Evolutionary conservation across 2,888 invertebrate species (phyloP).

Genomic region (Neoaliturus tenellus): DNA sequence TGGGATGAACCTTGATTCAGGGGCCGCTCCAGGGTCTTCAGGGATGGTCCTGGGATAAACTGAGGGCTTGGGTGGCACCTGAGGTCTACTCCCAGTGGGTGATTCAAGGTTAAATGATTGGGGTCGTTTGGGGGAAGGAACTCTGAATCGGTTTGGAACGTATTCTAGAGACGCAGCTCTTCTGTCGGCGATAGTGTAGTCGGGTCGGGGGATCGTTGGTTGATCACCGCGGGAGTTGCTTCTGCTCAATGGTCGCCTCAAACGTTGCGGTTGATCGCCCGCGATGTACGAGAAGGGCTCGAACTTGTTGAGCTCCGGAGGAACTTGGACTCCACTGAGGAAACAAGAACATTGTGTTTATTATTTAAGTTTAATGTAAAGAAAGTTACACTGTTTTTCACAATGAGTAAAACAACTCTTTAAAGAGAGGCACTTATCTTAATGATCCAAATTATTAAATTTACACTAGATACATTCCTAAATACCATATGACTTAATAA

Average conservation of each 20-base stretch:
- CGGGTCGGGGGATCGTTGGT: slow-evolving; percentile 29
- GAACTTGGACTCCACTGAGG: slow-evolving; percentile 12
- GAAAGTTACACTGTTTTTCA: too few species aligned
- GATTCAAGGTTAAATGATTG: background rate
- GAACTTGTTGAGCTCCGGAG: slow-evolving; percentile 23
- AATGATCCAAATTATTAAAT: too few species aligned
- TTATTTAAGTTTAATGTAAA: too few species aligned
- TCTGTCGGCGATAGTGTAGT: slow-evolving; percentile 18
- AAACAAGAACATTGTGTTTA: background rate
- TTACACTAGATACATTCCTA: too few species aligned
- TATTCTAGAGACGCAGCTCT: slow-evolving; percentile 36
- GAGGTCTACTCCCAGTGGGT: background rate
- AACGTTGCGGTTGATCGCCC: slow-evolving; percentile 15
- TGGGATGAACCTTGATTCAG: background rate
- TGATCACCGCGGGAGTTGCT: slow-evolving; percentile 9
- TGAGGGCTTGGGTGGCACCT: slow-evolving; percentile 2
- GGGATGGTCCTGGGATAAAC: slow-evolving; percentile 10
- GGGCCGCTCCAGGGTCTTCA: slow-evolving; percentile 7
- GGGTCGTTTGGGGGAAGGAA: background rate
- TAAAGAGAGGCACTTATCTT: too few species aligned
- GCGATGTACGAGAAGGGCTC: slow-evolving; percentile 41
- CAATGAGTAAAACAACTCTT: too few species aligned
- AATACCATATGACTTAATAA: too few species aligned
- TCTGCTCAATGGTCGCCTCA: background rate
- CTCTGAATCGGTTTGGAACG: slow-evolving; percentile 26